Conservation (phyloP, 2,888 invertebrate genomes). For the Ophion slaviceki region DNA sequence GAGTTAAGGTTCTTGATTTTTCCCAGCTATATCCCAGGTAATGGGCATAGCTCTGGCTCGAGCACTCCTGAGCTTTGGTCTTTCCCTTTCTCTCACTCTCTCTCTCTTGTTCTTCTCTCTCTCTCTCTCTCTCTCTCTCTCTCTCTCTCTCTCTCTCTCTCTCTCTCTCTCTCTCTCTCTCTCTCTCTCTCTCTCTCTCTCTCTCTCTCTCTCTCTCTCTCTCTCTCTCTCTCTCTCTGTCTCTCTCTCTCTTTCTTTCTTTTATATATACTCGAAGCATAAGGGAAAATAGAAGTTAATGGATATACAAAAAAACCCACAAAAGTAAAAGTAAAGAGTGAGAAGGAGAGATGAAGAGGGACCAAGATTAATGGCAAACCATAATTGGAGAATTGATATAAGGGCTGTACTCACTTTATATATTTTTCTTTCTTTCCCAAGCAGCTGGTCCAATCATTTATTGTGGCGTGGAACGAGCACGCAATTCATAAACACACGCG, state of each 20-base stretch:
- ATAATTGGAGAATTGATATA: conserved; percentile 66
- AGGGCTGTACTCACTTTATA: conserved; percentile 36
- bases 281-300: conserved; percentile 77
- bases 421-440: conserved; percentile 19
- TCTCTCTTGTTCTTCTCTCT: conserved; percentile 2
- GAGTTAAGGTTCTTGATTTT: conserved; percentile 76
- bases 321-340: conserved; percentile 51
- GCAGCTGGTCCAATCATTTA: conserved; percentile 35
- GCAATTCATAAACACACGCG: not conserved
- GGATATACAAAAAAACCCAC: conserved; percentile 72
- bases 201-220: conserved; percentile 26
- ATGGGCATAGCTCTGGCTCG: conserved; percentile 64
- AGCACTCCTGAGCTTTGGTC: conserved; percentile 57
- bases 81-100: conserved; percentile 30
- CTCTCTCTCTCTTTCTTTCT: conserved; percentile 33
- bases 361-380: conserved; percentile 68
- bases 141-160: conserved; percentile 43
- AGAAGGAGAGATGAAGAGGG: conserved; percentile 35
- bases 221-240: conserved; percentile 41
- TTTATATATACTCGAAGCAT: conserved; percentile 54
- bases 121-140: conserved; percentile 25
- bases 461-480: not conserved
- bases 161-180: conserved; percentile 32
- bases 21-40: conserved; percentile 65
- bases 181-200: conserved; percentile 33